phyloP scores from a whole-genome alignment of 2,113 vertebrate genomes.

The Eurystomus gularis region DNA sequence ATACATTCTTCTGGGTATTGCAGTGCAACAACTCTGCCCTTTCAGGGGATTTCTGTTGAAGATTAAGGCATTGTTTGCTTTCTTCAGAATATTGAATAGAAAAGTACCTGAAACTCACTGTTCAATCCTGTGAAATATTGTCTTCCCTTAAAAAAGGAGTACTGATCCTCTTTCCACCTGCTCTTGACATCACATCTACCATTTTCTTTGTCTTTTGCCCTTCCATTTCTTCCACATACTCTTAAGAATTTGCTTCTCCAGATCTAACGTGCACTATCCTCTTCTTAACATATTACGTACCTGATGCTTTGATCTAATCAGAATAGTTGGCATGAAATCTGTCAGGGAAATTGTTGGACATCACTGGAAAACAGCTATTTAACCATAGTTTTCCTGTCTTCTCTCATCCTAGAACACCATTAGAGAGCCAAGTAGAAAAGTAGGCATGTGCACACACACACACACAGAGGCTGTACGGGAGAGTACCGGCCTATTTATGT shows the following conservation, averaged over 20 bases:
- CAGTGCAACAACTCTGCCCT: background rate
- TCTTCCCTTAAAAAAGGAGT: background rate
- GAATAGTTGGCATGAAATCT: background rate
- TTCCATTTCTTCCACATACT: background rate
- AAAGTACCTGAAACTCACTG: background rate
- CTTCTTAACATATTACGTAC: background rate
- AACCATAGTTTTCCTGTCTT: background rate
- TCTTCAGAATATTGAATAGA: background rate
- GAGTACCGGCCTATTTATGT: background rate
- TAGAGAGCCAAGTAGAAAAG: background rate
- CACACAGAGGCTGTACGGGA: accelerated
- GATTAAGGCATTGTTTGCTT: background rate
- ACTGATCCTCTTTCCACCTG: background rate
- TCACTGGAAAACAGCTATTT: background rate
- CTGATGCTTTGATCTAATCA: background rate
- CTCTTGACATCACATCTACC: background rate
- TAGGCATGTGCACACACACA: accelerated
- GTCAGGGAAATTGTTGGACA: background rate
- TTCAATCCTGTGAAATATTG: background rate
- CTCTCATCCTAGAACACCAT: background rate
- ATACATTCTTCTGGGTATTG: background rate
- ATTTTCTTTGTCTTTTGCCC: background rate
- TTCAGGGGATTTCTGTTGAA: background rate
- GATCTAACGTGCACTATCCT: background rate
- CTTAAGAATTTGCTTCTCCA: background rate